These are phyloP conservation scores for Parnassius mnemosyne DNA, from an alignment of 2,888 invertebrate species.

Conservation along the genomic window DNA sequence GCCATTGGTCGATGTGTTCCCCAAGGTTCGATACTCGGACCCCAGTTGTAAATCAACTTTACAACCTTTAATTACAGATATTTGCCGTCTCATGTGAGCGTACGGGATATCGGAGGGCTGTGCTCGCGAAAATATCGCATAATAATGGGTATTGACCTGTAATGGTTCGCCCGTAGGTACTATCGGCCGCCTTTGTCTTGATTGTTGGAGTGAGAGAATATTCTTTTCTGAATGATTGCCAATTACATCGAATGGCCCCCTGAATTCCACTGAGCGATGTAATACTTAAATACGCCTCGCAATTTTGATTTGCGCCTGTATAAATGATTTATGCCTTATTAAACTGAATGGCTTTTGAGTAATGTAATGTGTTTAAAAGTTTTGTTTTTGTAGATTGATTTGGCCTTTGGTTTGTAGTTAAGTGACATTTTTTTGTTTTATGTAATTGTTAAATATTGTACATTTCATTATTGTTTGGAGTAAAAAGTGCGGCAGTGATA, in stretches of 20 bases:
- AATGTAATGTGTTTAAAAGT: constrained; percentile 41
- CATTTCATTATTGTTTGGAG: constrained; percentile 33
- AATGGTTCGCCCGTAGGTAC: constrained; percentile 77
- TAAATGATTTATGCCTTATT: constrained; percentile 74
- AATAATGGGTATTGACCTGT: constrained; percentile 80
- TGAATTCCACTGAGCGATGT: constrained; percentile 70
- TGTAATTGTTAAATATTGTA: constrained; percentile 18
- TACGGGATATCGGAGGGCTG: constrained; percentile 75
- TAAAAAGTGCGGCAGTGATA: constrained; percentile 9
- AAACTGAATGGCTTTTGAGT: constrained; percentile 46
- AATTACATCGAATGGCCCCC: constrained; percentile 78
- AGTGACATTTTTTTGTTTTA: background rate
- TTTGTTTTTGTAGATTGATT: constrained; percentile 26
- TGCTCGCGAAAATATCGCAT: constrained; percentile 79
- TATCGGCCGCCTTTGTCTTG: constrained; percentile 79
- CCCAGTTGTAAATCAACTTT: constrained; percentile 79
- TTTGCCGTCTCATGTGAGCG: constrained; percentile 77
- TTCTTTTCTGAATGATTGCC: constrained; percentile 78
- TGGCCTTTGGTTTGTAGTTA: constrained; percentile 1
- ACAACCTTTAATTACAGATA: constrained; percentile 81
- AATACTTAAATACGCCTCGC: constrained; percentile 62
- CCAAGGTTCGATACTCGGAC: constrained; percentile 68
- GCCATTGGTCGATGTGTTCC: constrained; percentile 73
- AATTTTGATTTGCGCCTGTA: constrained; percentile 67
- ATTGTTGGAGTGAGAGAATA: constrained; percentile 73